Percentiles rank a stretch among this genome's conserved stretches.
Evolutionary conservation across 2,888 invertebrate genomes (phyloP).

Genomic region (Pollenia labialis): DNA sequence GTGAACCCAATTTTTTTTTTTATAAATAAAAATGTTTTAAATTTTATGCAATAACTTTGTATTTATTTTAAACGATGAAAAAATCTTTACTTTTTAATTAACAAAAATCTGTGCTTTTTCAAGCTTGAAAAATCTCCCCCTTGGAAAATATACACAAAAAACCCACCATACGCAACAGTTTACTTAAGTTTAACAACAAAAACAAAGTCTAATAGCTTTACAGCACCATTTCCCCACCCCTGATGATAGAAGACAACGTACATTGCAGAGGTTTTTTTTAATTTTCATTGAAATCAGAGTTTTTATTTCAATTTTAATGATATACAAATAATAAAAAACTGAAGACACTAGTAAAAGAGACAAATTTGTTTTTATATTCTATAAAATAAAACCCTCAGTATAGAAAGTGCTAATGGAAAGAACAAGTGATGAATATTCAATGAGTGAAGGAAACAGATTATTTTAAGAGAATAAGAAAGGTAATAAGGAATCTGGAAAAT

Average conservation of each 20-base stretch:
- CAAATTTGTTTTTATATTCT: neutral
- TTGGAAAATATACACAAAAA: slow-evolving; percentile 27
- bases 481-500: too few species aligned
- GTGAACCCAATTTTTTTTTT: too few species aligned
- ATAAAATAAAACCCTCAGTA: slow-evolving; percentile 5
- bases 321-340: slow-evolving; percentile 79
- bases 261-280: slow-evolving; percentile 56
- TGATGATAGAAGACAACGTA: neutral
- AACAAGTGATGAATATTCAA: slow-evolving; percentile 56
- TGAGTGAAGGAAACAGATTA: neutral
- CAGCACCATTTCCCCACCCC: slow-evolving; percentile 17
- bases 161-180: slow-evolving; percentile 60
- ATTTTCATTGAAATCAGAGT: slow-evolving; percentile 68
- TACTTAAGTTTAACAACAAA: slow-evolving; percentile 44
- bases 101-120: slow-evolving; percentile 26
- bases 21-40: too few species aligned
- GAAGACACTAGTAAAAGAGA: slow-evolving; percentile 44
- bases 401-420: slow-evolving; percentile 68
- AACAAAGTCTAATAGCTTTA: slow-evolving; percentile 51
- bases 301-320: slow-evolving; percentile 83
- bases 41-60: too few species aligned
- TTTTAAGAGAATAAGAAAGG: neutral
- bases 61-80: neutral
- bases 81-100: slow-evolving; percentile 45
- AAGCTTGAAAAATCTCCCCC: slow-evolving; percentile 36